These are phyloP conservation scores for Pelmatolapia mariae DNA, from an alignment of 2,113 vertebrate species.

Conservation along the genomic window DNA sequence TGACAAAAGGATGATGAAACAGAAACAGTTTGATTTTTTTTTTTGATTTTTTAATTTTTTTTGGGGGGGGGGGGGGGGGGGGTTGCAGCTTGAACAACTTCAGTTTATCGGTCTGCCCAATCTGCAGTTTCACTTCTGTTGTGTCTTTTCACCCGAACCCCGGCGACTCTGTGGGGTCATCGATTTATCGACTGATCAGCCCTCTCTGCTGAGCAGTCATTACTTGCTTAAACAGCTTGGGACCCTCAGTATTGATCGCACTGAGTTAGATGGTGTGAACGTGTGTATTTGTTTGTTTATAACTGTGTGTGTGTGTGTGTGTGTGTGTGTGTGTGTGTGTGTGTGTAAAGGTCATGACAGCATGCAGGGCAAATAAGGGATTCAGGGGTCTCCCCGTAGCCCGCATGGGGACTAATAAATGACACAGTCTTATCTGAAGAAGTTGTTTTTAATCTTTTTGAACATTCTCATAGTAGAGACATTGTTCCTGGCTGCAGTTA, in stretches of 20 bases:
- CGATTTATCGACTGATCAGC: conserved; percentile 32
- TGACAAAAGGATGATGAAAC: background rate
- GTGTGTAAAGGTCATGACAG: background rate
- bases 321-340: background rate
- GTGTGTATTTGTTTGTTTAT: background rate
- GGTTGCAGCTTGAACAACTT: background rate
- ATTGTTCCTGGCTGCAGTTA: background rate
- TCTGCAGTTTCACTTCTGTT: conserved; percentile 22
- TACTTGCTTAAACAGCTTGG: conserved; percentile 16
- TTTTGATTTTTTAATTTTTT: background rate
- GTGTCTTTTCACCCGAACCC: conserved; percentile 13
- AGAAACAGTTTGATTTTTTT: background rate
- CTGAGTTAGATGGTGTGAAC: background rate
- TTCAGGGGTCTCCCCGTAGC: background rate
- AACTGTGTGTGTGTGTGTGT: background rate
- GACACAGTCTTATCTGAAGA: background rate
- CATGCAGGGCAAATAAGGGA: background rate
- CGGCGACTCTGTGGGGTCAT: conserved; percentile 1
- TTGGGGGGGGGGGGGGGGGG: background rate
- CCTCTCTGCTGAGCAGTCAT: conserved; percentile 44
- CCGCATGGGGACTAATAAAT: background rate
- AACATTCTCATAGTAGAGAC: background rate
- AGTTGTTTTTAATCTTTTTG: background rate
- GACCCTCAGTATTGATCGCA: conserved; percentile 19
- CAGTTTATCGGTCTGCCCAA: conserved; percentile 6